A percentile compares a stretch with the other conserved stretches of the same genome.
Conservation (phyloP, 2,888 invertebrate species). For the Leptopilina drosophilae region DNA sequence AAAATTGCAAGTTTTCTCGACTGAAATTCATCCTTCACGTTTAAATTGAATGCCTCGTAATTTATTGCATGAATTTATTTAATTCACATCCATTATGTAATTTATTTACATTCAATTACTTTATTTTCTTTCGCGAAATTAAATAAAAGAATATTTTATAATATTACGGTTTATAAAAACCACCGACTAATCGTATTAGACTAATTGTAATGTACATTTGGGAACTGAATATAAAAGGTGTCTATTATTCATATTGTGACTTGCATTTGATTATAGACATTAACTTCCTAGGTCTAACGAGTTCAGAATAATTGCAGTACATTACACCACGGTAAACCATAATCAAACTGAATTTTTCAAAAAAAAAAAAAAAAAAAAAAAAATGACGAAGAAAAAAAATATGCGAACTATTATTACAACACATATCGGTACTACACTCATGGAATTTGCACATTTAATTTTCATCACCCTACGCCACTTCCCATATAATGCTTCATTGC, state of each 20-base stretch:
- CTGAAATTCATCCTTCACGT: no score
- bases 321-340: slow-evolving; percentile 4
- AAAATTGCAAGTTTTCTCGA: no score
- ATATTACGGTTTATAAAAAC: neutral
- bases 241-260: slow-evolving; percentile 30
- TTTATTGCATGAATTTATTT: no score
- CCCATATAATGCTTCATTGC: no score
- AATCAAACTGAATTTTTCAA: neutral
- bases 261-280: slow-evolving; percentile 58
- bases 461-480: neutral
- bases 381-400: neutral
- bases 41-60: no score
- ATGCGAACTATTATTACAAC: neutral
- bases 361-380: no score
- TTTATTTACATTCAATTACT: neutral
- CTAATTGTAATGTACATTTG: slow-evolving; percentile 15
- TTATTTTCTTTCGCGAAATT: neutral
- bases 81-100: no score
- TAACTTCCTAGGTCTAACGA: slow-evolving; percentile 57
- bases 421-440: neutral
- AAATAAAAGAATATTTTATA: neutral
- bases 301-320: slow-evolving; percentile 51
- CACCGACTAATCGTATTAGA: neutral
- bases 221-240: slow-evolving; percentile 10
- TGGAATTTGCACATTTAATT: slow-evolving; percentile 4